These are phyloP conservation scores for Rhynchotus rufescens DNA, from an alignment of 2,797 vertebrate genomes.

Conservation along the genomic window DNA sequence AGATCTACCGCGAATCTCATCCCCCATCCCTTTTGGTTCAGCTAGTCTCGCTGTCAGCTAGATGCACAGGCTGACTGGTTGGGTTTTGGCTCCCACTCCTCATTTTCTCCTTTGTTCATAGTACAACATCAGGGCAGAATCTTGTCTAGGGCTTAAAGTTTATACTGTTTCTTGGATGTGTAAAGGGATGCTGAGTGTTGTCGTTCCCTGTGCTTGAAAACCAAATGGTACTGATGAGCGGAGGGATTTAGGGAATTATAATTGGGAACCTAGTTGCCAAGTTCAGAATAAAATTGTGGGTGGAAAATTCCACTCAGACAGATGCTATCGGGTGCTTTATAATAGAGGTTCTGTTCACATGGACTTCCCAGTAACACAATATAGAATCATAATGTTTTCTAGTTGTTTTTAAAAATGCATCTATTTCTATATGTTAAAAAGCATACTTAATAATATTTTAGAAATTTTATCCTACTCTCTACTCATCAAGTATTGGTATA, in stretches of 20 bases:
- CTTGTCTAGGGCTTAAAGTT: neutral
- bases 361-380: neutral
- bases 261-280: neutral
- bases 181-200: neutral
- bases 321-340: neutral
- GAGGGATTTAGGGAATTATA: neutral
- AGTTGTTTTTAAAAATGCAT: neutral
- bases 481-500: neutral
- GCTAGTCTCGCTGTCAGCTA: neutral
- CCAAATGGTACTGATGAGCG: constrained; percentile 3
- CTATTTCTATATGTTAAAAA: neutral
- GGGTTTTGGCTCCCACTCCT: neutral
- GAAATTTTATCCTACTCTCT: neutral
- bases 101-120: neutral
- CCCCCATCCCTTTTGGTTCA: neutral
- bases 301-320: neutral
- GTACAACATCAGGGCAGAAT: neutral
- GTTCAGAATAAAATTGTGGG: neutral
- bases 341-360: neutral
- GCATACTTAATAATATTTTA: neutral
- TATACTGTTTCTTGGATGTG: neutral
- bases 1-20: neutral
- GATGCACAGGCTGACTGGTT: neutral
- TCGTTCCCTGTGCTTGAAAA: neutral
- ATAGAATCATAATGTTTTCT: neutral